These are phyloP conservation scores for Blastobasis lacticolella DNA, from an alignment of 2,888 invertebrate genomes.

Conservation along the genomic window DNA sequence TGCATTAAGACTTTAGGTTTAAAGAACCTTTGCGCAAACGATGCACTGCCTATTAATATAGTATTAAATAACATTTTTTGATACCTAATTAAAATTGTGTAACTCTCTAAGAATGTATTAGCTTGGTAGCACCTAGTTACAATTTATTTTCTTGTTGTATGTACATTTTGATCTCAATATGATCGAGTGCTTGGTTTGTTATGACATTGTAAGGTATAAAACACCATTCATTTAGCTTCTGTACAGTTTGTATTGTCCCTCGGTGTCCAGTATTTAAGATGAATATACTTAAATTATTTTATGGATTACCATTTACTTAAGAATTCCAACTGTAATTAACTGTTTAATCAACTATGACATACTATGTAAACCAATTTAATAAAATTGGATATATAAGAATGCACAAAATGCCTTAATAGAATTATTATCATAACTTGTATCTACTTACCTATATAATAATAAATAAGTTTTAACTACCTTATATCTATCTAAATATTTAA, in stretches of 20 bases:
- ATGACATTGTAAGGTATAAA: slow-evolving; percentile 69
- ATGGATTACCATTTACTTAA: not conserved
- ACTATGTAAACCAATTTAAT: too few species aligned
- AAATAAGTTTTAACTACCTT: too few species aligned
- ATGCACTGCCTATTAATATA: slow-evolving; percentile 60
- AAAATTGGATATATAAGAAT: too few species aligned
- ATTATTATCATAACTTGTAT: not conserved
- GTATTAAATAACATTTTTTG: slow-evolving; percentile 37
- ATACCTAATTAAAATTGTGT: slow-evolving; percentile 20
- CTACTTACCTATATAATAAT: too few species aligned
- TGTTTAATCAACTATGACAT: not conserved
- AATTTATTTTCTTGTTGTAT: slow-evolving; percentile 46
- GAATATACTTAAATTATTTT: slow-evolving; percentile 2
- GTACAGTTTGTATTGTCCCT: slow-evolving; percentile 63
- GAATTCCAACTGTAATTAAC: not conserved
- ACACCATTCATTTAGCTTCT: slow-evolving; percentile 70
- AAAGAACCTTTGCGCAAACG: slow-evolving; percentile 51
- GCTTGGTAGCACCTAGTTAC: slow-evolving; percentile 10
- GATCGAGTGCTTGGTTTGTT: slow-evolving; percentile 64
- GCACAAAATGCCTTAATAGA: not conserved
- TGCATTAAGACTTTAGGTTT: slow-evolving; percentile 41
- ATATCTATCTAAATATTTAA: too few species aligned
- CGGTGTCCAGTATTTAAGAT: slow-evolving; percentile 39
- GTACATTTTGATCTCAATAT: slow-evolving; percentile 73
- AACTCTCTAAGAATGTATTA: slow-evolving; percentile 32